Conservation (phyloP, 1,140 invertebrate species). For the Tetramorium parvispinum region DNA sequence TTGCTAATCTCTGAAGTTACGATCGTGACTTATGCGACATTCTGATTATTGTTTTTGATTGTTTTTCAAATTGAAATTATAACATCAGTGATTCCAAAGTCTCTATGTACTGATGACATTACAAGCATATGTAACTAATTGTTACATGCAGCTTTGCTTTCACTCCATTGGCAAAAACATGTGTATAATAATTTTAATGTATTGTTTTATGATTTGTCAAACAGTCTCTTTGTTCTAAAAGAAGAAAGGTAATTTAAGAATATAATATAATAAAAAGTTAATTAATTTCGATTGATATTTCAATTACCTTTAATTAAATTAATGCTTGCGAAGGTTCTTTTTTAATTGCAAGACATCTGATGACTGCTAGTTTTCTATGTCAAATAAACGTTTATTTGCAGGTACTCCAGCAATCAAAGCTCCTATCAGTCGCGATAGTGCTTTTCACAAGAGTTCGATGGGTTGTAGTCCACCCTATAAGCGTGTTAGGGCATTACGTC, state of each 20-base stretch:
- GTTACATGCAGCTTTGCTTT: too few species aligned
- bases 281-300: background rate
- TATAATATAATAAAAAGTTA: background rate
- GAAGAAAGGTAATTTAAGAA: background rate
- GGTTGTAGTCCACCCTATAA: conserved; percentile 91
- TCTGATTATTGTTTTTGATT: conserved; percentile 1
- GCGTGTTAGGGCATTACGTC: conserved; percentile 91
- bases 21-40: background rate
- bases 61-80: background rate
- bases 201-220: background rate
- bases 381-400: conserved; percentile 54
- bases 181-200: background rate
- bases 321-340: background rate
- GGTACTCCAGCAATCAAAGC: conserved; percentile 73
- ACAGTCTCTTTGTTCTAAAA: background rate
- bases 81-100: conserved; percentile 46
- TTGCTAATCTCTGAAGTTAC: background rate
- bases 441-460: conserved; percentile 75
- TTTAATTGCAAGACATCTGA: background rate
- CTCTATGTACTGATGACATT: conserved; percentile 34
- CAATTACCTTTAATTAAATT: background rate
- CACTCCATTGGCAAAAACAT: too few species aligned
- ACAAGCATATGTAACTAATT: background rate
- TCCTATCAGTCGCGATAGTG: conserved; percentile 64
- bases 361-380: background rate